A percentile compares a stretch with the other conserved stretches of the same genome.
phyloP scores from a whole-genome alignment of 2,113 vertebrate species.

The Dolichallabes microphthalmus region DNA sequence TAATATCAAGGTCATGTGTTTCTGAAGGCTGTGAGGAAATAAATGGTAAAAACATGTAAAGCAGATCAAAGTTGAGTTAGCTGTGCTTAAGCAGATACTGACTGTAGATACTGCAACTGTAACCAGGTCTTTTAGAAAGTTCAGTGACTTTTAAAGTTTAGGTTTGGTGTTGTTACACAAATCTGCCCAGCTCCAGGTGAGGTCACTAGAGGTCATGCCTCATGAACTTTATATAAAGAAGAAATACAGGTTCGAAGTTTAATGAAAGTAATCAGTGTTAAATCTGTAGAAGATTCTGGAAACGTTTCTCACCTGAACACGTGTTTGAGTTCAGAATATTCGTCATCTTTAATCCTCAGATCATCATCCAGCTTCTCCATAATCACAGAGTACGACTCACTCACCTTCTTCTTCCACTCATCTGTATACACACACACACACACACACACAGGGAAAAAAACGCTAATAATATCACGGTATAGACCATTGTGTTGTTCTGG shows the following conservation, averaged over 20 bases:
- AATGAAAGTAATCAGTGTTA: background rate
- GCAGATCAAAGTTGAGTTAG: too few species aligned
- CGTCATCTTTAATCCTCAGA: slow-evolving; percentile 82
- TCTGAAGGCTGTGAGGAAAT: too few species aligned
- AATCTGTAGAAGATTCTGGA: background rate
- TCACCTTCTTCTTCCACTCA: slow-evolving; percentile 97
- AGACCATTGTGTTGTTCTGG: background rate
- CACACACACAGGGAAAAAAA: background rate
- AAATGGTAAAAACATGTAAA: too few species aligned
- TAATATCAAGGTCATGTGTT: too few species aligned
- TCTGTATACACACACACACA: slow-evolving; percentile 67
- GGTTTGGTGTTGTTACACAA: too few species aligned
- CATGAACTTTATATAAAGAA: background rate
- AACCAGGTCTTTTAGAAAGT: too few species aligned
- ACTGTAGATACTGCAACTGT: too few species aligned
- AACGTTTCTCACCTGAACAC: slow-evolving; percentile 82
- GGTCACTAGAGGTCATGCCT: too few species aligned
- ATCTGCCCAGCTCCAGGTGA: too few species aligned
- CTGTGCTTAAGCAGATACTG: too few species aligned
- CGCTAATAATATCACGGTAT: background rate
- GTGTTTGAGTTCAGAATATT: slow-evolving; percentile 78
- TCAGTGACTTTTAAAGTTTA: too few species aligned
- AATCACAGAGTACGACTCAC: slow-evolving; percentile 85
- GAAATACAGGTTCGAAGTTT: background rate
- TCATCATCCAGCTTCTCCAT: slow-evolving; percentile 85